phyloP scores from a whole-genome alignment of 2,888 invertebrate species.

The Thymelicus lineola region DNA sequence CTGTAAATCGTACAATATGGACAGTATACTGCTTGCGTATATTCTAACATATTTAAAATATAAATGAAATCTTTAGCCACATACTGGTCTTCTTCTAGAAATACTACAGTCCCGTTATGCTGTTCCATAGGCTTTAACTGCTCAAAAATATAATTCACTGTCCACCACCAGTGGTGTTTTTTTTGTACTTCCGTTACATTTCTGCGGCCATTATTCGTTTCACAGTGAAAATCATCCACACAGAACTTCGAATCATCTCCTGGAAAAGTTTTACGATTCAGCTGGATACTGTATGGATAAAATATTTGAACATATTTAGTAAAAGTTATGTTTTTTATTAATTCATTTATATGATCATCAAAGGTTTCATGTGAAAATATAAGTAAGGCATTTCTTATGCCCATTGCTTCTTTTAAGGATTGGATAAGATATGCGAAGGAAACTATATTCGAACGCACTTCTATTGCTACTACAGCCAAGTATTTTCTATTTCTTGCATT shows the following conservation, averaged over 20 bases:
- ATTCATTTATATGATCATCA: conserved; percentile 43
- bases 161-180: conserved; percentile 68
- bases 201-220: conserved; percentile 43
- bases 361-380: conserved; percentile 54
- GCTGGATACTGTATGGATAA: conserved; percentile 56
- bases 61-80: conserved; percentile 57
- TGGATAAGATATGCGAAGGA: conserved; percentile 52
- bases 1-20: conserved; percentile 55
- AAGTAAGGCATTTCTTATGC: conserved; percentile 52
- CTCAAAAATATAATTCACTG: conserved; percentile 56
- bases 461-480: conserved; percentile 51
- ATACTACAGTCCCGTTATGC: conserved; percentile 48
- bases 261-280: conserved; percentile 57
- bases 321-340: conserved; percentile 43
- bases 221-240: conserved; percentile 45
- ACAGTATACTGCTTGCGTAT: conserved; percentile 40
- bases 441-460: conserved; percentile 52
- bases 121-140: conserved; percentile 49
- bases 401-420: conserved; percentile 49
- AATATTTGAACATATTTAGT: conserved; percentile 58
- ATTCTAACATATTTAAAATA: conserved; percentile 48
- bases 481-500: conserved; percentile 17
- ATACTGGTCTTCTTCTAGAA: conserved; percentile 50
- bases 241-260: conserved; percentile 54
- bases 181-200: conserved; percentile 49